phyloP scores from a whole-genome alignment of 2,888 invertebrate genomes.

The Mimas tiliae region DNA sequence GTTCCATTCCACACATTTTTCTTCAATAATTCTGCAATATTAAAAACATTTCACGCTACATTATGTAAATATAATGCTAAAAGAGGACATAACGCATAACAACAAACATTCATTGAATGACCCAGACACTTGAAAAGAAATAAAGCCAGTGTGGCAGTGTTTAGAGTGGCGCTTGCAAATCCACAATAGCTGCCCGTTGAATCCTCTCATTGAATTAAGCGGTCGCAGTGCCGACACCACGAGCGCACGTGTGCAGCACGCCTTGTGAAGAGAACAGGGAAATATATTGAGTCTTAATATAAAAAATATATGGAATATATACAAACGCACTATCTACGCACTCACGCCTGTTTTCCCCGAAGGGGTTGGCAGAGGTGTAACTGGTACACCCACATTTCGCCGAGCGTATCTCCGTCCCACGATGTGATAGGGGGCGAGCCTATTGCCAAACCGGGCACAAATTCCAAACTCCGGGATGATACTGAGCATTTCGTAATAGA shows the following conservation, averaged over 20 bases:
- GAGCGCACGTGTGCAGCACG: constrained; percentile 60
- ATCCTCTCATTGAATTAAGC: constrained; percentile 68
- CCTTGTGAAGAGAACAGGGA: constrained; percentile 41
- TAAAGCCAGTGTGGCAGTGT: constrained; percentile 46
- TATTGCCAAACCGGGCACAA: too few species aligned
- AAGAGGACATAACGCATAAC: constrained; percentile 14
- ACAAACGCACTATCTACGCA: too few species aligned
- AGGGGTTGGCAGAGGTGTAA: too few species aligned
- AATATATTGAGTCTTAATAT: neutral
- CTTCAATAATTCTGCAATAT: neutral
- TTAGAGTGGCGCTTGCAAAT: constrained; percentile 54
- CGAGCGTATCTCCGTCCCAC: too few species aligned
- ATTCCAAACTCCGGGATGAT: too few species aligned
- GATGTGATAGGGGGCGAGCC: too few species aligned
- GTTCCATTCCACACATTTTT: neutral
- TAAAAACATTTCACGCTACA: neutral
- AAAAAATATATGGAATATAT: neutral
- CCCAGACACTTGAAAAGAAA: constrained; percentile 40
- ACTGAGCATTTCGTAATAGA: too few species aligned
- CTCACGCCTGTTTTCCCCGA: too few species aligned
- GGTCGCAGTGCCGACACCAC: constrained; percentile 59
- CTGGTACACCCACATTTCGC: too few species aligned
- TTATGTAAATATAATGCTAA: constrained; percentile 2
- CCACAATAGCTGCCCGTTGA: constrained; percentile 48
- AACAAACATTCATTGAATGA: constrained; percentile 22